These are phyloP conservation scores for Lampris incognitus DNA, from an alignment of 2,113 vertebrate genomes.

Conservation along the genomic window DNA sequence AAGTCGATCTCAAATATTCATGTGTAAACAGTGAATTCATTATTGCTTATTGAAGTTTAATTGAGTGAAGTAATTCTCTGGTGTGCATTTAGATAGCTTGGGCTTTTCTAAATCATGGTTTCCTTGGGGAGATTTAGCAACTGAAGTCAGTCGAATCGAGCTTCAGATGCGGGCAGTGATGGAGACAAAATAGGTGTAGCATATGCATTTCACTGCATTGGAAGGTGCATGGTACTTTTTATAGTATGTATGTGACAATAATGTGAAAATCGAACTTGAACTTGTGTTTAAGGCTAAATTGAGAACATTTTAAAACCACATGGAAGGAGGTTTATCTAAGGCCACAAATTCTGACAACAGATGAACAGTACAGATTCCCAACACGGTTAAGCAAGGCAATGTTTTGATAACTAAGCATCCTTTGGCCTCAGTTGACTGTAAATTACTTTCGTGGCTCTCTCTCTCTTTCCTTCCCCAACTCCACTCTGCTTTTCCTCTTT, in stretches of 20 bases:
- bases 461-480: background rate
- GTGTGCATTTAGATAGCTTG: constrained; percentile 51
- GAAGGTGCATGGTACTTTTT: too few relatives aligned
- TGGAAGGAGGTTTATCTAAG: constrained; percentile 19
- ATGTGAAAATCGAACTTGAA: too few relatives aligned
- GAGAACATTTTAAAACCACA: constrained; percentile 59
- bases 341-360: constrained; percentile 33
- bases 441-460: constrained; percentile 37
- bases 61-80: constrained; percentile 42
- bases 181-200: constrained; percentile 29
- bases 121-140: constrained; percentile 48
- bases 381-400: constrained; percentile 41
- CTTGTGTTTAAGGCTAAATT: constrained; percentile 50
- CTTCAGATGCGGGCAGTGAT: constrained; percentile 18
- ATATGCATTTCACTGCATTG: too few relatives aligned
- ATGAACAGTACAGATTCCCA: constrained; percentile 37
- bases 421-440: constrained; percentile 20
- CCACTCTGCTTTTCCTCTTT: constrained; percentile 23
- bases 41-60: constrained; percentile 59
- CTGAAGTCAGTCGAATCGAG: constrained; percentile 56
- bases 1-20: constrained; percentile 50
- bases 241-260: too few relatives aligned
- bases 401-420: constrained; percentile 53
- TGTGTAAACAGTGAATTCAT: constrained; percentile 70
- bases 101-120: constrained; percentile 68